These are phyloP conservation scores for Drosophila parabipectinata DNA, from an alignment of 1,140 invertebrate genomes.

Conservation along the genomic window DNA sequence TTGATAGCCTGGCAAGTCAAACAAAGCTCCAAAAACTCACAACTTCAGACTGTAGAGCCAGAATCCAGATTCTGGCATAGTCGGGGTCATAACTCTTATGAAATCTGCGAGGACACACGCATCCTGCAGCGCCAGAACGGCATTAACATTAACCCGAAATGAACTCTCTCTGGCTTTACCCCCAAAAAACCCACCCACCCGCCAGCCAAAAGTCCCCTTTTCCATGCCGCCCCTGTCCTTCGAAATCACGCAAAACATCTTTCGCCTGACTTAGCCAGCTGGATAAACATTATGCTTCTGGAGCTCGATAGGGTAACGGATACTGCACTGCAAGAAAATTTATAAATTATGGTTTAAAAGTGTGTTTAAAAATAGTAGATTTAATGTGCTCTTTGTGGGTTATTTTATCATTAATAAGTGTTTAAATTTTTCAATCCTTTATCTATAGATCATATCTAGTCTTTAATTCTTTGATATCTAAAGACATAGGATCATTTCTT, in stretches of 20 bases:
- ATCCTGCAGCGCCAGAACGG: slow-evolving; percentile 45
- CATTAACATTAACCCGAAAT: slow-evolving; percentile 77
- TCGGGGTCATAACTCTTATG: slow-evolving; percentile 75
- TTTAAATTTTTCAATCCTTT: too few species aligned
- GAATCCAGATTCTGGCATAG: slow-evolving; percentile 2
- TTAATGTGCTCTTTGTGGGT: neutral
- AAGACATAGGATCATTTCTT: too few species aligned
- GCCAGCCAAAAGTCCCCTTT: too few species aligned
- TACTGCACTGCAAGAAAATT: neutral
- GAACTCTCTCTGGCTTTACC: slow-evolving; percentile 45
- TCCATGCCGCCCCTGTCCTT: neutral
- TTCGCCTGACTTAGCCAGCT: slow-evolving; percentile 72
- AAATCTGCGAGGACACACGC: slow-evolving; percentile 74
- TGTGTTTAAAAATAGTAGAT: neutral
- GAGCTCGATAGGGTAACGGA: slow-evolving; percentile 3
- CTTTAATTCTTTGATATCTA: too few species aligned
- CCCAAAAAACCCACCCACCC: neutral
- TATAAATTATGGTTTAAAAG: neutral
- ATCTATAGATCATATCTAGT: too few species aligned
- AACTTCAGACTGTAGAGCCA: slow-evolving; percentile 1
- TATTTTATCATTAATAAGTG: neutral
- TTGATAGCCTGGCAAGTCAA: slow-evolving; percentile 10
- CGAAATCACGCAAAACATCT: slow-evolving; percentile 78
- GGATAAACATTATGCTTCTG: slow-evolving; percentile 73
- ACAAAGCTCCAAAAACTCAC: slow-evolving; percentile 11